Evolutionary conservation across 1,140 invertebrate genomes (phyloP).

Genomic region (Nixonia krombeini): DNA sequence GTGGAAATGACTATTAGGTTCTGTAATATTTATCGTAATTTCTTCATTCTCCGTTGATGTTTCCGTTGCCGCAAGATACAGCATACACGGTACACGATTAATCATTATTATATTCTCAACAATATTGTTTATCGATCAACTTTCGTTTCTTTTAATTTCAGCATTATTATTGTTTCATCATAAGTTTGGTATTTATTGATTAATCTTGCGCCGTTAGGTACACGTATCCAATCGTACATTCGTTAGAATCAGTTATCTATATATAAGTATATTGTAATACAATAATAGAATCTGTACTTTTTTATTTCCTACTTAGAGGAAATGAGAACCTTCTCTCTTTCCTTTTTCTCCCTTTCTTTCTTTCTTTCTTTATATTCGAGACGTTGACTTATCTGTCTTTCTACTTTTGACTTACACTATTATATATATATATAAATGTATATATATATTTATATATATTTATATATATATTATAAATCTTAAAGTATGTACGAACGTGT

Average conservation of each 20-base stretch:
- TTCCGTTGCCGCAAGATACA: constrained; percentile 30
- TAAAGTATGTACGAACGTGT: constrained; percentile 71
- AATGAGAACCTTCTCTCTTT: constrained; percentile 8
- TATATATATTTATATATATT: too few relatives aligned
- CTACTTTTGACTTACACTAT: constrained; percentile 41
- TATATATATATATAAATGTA: constrained; percentile 59
- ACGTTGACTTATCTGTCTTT: constrained; percentile 12
- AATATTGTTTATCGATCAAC: constrained; percentile 34
- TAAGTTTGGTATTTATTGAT: too few relatives aligned
- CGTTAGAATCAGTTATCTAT: constrained; percentile 48
- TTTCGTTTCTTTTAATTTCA: constrained; percentile 34
- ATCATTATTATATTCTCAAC: constrained; percentile 13
- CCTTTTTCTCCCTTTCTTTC: constrained; percentile 10
- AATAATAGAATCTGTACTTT: constrained; percentile 57
- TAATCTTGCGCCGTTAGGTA: neutral
- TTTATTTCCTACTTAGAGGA: constrained; percentile 29
- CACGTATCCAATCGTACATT: constrained; percentile 57
- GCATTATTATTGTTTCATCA: too few relatives aligned
- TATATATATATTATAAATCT: too few relatives aligned
- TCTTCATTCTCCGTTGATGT: constrained; percentile 43
- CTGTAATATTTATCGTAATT: constrained; percentile 54
- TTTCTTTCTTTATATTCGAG: constrained; percentile 38
- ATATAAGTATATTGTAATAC: constrained; percentile 59
- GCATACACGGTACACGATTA: constrained; percentile 5
- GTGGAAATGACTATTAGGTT: constrained; percentile 70